Conservation (phyloP, 2,113 vertebrate species). For the Heterochromis multidens region DNA sequence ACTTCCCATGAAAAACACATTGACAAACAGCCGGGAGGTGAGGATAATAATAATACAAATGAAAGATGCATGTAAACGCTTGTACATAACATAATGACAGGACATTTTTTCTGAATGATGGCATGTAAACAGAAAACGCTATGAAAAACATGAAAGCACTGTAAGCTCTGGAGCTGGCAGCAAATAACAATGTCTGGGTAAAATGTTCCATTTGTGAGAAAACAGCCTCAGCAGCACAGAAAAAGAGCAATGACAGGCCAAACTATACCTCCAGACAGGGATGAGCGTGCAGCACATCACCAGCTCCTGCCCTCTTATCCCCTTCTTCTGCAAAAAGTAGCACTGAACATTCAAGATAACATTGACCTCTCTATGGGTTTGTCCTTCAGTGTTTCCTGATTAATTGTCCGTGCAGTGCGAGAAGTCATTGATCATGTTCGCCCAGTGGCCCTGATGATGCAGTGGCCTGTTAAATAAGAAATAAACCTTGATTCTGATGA, state of each 20-base stretch:
- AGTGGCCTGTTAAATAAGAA: slow-evolving; percentile 63
- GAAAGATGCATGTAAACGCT: not conserved
- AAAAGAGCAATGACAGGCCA: not conserved
- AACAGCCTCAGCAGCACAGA: not conserved
- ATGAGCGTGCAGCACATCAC: not conserved
- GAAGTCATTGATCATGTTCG: slow-evolving; percentile 62
- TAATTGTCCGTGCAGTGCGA: slow-evolving; percentile 54
- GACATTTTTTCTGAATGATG: not conserved
- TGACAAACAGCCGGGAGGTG: slow-evolving; percentile 25
- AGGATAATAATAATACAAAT: slow-evolving; percentile 10
- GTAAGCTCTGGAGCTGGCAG: not conserved
- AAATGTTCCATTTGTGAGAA: slow-evolving; percentile 6
- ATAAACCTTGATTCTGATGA: slow-evolving; percentile 46
- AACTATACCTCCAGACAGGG: slow-evolving; percentile 9
- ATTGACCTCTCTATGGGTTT: slow-evolving; percentile 63
- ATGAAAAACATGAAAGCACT: not conserved
- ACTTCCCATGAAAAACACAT: slow-evolving; percentile 1
- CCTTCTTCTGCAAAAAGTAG: slow-evolving; percentile 22
- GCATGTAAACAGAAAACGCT: slow-evolving; percentile 2
- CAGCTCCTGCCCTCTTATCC: not conserved
- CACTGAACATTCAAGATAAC: slow-evolving; percentile 65
- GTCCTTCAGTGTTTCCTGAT: slow-evolving; percentile 70
- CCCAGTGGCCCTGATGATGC: slow-evolving; percentile 41
- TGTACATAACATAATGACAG: not conserved
- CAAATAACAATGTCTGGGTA: not conserved